Base-by-base conservation (phyloP, 1,140 invertebrate genomes). In the Plutomurus gul region DNA sequence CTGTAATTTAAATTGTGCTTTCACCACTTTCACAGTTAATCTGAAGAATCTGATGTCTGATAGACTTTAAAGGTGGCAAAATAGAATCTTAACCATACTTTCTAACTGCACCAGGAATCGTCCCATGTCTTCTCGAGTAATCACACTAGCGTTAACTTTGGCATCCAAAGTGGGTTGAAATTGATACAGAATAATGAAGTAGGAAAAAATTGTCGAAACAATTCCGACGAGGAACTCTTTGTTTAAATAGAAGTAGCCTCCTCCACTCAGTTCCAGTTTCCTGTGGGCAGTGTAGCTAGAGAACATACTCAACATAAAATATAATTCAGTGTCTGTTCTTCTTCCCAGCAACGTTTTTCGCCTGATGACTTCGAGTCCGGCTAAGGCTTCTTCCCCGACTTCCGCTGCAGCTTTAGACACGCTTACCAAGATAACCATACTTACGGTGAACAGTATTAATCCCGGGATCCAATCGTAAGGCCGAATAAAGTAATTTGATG, bases 281-380 rank as follows among this genome's bases (percentile, higher is more conserved):
- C 76, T 78, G 65, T 76, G 71, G 0, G 76, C 18, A 4, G 78
- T 82, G 37, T 78, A 81, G 25, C 82, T 82, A n/a, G 43, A 43
- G 22, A 81, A 82, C 76, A 82, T 78, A n/a, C 72, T 78, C 22
- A 83, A 47, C 30, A 75, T 77, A 43, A 83, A 83, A 47, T 77
- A 80, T 0, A 83, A 33, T 37, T 83, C 82, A 49, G 77, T 78
- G 46, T 83, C 80, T 6, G 75, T 79, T 22, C 65, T 65, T 56
- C 82, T 39, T 4, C 80, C 80, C 0, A 83, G 37, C 75, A 83
- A 51, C 13, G 80, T 77, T 37, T 74, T 79, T 20, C 82, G 18
- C 8, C 82, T 65, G 36, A 83, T 39, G 11, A 83, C 75, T 36
- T 83, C 82, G 40, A 81, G 33, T 20, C 82, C 82, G 8, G 77